phyloP scores from a whole-genome alignment of 2,113 vertebrate species.

The Lycaon pictus region DNA sequence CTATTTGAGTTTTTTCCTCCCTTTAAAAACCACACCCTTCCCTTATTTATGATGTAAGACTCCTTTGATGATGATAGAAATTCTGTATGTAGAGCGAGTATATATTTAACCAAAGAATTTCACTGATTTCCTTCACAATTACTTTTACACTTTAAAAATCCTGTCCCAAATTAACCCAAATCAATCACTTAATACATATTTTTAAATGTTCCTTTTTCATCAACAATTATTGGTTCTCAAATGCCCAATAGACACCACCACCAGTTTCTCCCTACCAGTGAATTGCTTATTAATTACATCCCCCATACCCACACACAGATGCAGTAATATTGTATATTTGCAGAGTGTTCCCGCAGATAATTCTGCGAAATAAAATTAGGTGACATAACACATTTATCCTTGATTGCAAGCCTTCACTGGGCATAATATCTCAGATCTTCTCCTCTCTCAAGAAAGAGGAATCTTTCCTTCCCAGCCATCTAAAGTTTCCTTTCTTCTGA shows the following conservation, averaged over 20 bases:
- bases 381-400: neutral
- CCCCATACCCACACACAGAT: neutral
- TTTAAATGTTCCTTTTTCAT: conserved; percentile 20
- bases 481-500: neutral
- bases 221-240: neutral
- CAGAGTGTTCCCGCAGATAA: neutral
- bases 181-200: neutral
- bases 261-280: neutral
- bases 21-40: neutral
- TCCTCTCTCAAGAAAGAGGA: conserved; percentile 30
- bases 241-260: neutral
- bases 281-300: neutral
- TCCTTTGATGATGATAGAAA: neutral
- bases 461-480: neutral
- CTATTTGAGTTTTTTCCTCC: neutral
- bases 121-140: conserved; percentile 3
- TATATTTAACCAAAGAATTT: conserved; percentile 8
- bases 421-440: neutral
- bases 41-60: neutral
- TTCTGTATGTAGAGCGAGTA: neutral
- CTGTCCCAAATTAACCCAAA: neutral
- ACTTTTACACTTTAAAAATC: conserved; percentile 26
- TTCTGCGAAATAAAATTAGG: neutral
- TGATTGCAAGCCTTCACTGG: neutral
- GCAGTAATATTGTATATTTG: neutral